Conservation (phyloP, 1,140 invertebrate species). For the Chironomus striatipennis region DNA sequence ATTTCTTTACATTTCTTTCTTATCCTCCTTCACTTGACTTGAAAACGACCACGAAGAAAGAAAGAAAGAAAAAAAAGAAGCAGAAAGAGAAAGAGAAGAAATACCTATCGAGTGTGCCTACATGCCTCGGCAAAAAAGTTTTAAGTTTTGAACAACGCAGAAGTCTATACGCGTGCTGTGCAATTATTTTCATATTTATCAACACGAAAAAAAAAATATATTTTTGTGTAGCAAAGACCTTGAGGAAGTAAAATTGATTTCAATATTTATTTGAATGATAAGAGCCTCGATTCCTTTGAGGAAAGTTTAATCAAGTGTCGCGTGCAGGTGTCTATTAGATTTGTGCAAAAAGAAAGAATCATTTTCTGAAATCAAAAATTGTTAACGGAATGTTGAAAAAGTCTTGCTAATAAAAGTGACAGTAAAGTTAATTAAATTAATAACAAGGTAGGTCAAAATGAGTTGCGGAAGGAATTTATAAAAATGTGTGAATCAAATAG, state of each 20-base stretch:
- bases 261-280: background rate
- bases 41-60: background rate
- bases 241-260: background rate
- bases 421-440: too few species aligned
- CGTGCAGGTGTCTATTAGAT: background rate
- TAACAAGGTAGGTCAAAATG: too few species aligned
- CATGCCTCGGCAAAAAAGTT: conserved; percentile 15
- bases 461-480: too few species aligned
- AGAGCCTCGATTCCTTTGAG: too few species aligned
- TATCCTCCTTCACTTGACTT: background rate
- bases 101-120: background rate
- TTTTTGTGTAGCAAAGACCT: background rate
- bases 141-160: conserved; percentile 18
- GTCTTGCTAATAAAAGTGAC: too few species aligned
- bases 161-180: background rate
- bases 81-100: conserved; percentile 7
- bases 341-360: too few species aligned
- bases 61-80: too few species aligned
- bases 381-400: too few species aligned
- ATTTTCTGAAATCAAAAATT: too few species aligned
- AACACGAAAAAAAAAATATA: background rate
- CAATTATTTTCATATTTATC: background rate
- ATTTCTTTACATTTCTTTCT: background rate
- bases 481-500: too few species aligned
- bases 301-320: conserved; percentile 29